Evolutionary conservation across 2,888 invertebrate species (phyloP), one percentile per base, ranked within the genome.

Genomic region (Caenorhabditis becei): DNA sequence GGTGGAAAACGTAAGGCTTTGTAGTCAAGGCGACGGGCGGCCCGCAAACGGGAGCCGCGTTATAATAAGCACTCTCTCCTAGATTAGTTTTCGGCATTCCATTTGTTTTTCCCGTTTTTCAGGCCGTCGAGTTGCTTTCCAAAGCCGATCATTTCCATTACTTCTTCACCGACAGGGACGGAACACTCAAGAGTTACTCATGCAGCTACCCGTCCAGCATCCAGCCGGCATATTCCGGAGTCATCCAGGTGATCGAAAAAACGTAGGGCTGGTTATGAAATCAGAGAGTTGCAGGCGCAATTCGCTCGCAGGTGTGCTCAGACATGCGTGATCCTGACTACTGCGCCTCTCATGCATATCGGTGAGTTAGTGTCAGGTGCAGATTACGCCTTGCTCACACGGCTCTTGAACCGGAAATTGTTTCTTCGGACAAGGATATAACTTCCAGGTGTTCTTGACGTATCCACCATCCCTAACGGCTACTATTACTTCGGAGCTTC

Each of bases 201-300:
- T 91, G 91, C 80, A 88, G 88, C 18, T 91, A 91, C 82, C 85
- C 90, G 11, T 88, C 91, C 32, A 84, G 83, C 62, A 88, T 91
- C 47, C 91, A 91, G 66, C 91, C 91, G 0, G 91, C 91, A 0
- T 91, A 91, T 82, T 88, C 90, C 14, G 91, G 90, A 63, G 91
- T 91, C 47, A 91, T 91, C 77, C 91, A 91, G 84, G 89, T 79
- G 11, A 26, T 18, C 11, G 1, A 2, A 49, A 11, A 44, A 44
- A 7, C 44, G 44, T 47, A 59, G 11, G 41, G 16, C 2, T 41
- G 16, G 14, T 41, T 2, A 3, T n/a, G n/a, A n/a, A n/a, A n/a
- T n/a, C n/a, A n/a, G n/a, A n/a, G n/a, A n/a, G n/a, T 72, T 80
- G 18, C 71, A 88, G 88, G 87, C 90, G 24, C 89, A 88, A 80